These are phyloP conservation scores for Cardinalis cardinalis DNA, from an alignment of 2,113 vertebrate genomes.

Conservation along the genomic window DNA sequence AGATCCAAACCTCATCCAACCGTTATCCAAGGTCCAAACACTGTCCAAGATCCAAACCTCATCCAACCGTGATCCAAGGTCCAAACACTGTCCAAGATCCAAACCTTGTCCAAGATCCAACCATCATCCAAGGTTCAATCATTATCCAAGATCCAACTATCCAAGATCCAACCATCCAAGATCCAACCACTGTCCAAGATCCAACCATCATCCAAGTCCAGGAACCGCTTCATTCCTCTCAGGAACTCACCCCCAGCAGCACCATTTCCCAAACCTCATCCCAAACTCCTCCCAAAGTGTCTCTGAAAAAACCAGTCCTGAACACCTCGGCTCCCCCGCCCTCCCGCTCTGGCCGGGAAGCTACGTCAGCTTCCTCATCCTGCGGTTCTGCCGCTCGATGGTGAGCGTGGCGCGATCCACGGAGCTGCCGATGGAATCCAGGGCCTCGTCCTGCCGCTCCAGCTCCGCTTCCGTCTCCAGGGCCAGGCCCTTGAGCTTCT, in stretches of 20 bases:
- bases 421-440: conserved; percentile 79
- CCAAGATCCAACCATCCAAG: neutral
- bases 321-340: rapidly evolving
- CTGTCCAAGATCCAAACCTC: too few species aligned
- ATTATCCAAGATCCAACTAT: neutral
- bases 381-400: conserved; percentile 83
- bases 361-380: conserved; percentile 84
- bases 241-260: neutral
- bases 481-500: conserved; percentile 86
- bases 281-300: neutral
- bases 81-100: neutral
- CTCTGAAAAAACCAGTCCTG: neutral
- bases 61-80: neutral
- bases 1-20: too few species aligned
- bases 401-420: conserved; percentile 78
- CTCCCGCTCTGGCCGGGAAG: rapidly evolving
- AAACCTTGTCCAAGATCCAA: too few species aligned
- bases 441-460: conserved; percentile 86
- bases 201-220: too few species aligned
- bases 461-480: conserved; percentile 87
- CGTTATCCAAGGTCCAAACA: too few species aligned
- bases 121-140: neutral
- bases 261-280: neutral
- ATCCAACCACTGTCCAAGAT: neutral
- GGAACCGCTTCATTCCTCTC: neutral